A percentile compares a stretch with the other conserved stretches of the same genome.
phyloP scores from a whole-genome alignment of 2,797 vertebrate genomes.

The Halcyon leucocephala region DNA sequence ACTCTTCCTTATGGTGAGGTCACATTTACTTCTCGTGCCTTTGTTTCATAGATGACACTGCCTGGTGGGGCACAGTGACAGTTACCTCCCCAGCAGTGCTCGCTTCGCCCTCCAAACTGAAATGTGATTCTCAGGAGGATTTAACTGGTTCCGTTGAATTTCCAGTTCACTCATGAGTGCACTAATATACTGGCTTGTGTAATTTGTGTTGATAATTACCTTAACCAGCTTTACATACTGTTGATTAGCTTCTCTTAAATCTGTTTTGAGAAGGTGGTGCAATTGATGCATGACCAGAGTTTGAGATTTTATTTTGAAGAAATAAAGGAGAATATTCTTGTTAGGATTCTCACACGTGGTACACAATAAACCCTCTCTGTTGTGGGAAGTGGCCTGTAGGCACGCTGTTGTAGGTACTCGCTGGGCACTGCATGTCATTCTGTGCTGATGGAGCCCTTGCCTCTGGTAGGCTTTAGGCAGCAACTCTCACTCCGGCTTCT shows the following conservation, averaged over 20 bases:
- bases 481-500: neutral
- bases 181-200: neutral
- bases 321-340: neutral
- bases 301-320: neutral
- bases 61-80: neutral
- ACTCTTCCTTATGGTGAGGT: neutral
- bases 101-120: neutral
- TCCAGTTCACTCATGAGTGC: neutral
- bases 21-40: neutral
- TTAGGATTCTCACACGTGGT: neutral
- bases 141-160: neutral
- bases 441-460: neutral
- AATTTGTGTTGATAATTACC: neutral
- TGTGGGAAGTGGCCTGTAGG: neutral
- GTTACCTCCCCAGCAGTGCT: neutral
- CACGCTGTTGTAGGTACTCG: neutral
- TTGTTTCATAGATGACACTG: neutral
- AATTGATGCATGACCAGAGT: neutral
- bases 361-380: neutral
- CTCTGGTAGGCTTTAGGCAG: neutral
- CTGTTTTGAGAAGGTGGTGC: slow-evolving; percentile 3
- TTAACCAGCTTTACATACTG: neutral
- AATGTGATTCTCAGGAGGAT: neutral
- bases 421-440: neutral
- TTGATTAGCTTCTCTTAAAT: neutral